Evolutionary conservation across 2,797 vertebrate species (phyloP), one percentile per base, ranked within the genome.

Genomic region (Rhinichthys osculus): DNA sequence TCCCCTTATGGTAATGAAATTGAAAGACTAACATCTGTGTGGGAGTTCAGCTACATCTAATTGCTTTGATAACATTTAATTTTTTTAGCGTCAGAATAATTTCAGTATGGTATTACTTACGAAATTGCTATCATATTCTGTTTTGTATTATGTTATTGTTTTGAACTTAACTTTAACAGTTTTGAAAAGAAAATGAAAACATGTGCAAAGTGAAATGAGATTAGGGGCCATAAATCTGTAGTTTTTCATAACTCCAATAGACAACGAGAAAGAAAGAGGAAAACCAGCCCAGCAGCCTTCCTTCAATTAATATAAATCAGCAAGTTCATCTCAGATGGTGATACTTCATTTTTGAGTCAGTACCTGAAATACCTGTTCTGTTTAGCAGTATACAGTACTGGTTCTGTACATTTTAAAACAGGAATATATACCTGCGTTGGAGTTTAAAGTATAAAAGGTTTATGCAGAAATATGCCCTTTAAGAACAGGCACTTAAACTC

Each of bases 231-330:
- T 44, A 13, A 13, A 44, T 44, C 11, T 13, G 44, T 44, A 44
- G 44, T 44, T 44, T 50, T 52, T 52, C 16, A 52, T 30, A 72
- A 30, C 47, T 17, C 9, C 47, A 23, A 35, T 35, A 35, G 35
- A 35, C 5, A 35, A 35, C 4, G 38, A 38, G 38, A 38, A 38
- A 38, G 38, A 38, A 38, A 79, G 5, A 47, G 17, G 27, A 47
- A 66, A 66, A 66, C 38, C 38, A 79, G 57, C 5, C 8, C 59
- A 79, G 40, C 57, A 62, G 57, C 40, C 5, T 79, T 79, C n/a
- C 14, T 64, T 44, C 16, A 79, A 2, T 79, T 16, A 64, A 44
- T 44, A 64, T 44, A 64, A 42, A 79, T 30, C 38, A 64, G 50
- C 38, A 19, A 64, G 38, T 44, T 33, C 16, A 44, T 72, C 40